A percentile compares a stretch with the other conserved stretches of the same genome.
Evolutionary conservation across 1,140 invertebrate genomes (phyloP).

Genomic region (Microplitis mediator): DNA sequence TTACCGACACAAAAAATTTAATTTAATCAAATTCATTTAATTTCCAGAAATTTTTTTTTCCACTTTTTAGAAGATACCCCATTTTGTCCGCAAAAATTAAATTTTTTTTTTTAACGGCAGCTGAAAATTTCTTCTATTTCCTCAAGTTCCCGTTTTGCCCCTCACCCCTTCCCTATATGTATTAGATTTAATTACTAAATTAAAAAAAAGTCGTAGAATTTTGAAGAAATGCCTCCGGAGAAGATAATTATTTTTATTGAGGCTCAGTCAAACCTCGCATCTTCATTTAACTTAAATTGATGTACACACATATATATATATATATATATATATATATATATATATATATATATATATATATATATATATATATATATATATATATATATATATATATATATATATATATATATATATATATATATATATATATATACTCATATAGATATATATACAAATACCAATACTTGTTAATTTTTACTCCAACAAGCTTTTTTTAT

Average conservation of each 20-base stretch:
- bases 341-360: slow-evolving; percentile 14
- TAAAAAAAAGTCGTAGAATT: no score
- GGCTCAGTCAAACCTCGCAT: slow-evolving; percentile 47
- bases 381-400: slow-evolving; percentile 7
- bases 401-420: slow-evolving; percentile 22
- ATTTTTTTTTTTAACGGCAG: no score
- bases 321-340: slow-evolving; percentile 15
- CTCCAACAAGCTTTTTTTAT: not conserved
- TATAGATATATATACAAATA: slow-evolving; percentile 29
- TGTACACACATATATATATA: slow-evolving; percentile 17
- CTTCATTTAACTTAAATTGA: slow-evolving; percentile 48
- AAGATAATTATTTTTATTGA: slow-evolving; percentile 51
- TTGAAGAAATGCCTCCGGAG: slow-evolving; percentile 34
- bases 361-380: slow-evolving; percentile 12
- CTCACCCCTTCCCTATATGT: no score
- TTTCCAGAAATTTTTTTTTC: no score
- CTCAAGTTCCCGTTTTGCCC: no score
- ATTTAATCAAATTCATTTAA: no score
- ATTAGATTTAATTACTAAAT: no score
- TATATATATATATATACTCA: not conserved
- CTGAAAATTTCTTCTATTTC: no score
- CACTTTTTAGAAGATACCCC: no score
- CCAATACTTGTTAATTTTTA: slow-evolving; percentile 41
- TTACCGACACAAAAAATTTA: no score
- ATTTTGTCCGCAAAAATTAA: no score